Evolutionary conservation across 2,113 vertebrate genomes (phyloP).

Genomic region (Scopus umbretta): DNA sequence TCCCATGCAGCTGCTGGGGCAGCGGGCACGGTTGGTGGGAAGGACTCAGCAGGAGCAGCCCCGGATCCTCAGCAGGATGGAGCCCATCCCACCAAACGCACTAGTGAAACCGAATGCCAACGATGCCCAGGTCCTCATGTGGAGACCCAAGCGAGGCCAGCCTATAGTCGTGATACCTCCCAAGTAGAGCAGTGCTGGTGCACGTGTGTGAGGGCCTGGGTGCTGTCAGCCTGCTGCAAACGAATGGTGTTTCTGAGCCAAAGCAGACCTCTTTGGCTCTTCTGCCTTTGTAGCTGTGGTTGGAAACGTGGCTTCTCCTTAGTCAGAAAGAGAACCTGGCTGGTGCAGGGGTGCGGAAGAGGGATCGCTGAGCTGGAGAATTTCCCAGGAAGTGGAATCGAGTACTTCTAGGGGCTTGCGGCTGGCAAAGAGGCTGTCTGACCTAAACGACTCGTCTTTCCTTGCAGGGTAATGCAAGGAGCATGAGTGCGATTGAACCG

Average conservation of each 20-base stretch:
- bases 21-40: conserved; percentile 87
- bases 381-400: conserved; percentile 39
- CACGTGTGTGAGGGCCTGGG: not conserved
- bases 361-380: conserved; percentile 29
- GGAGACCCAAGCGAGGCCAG: conserved; percentile 91
- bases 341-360: not conserved
- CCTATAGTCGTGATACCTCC: conserved; percentile 93
- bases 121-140: conserved; percentile 97
- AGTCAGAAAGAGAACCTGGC: conserved; percentile 39
- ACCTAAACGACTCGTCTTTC: conserved; percentile 5
- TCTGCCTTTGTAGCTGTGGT: conserved; percentile 55
- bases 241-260: conserved; percentile 61
- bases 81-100: conserved; percentile 90
- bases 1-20: conserved; percentile 86
- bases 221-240: conserved; percentile 24
- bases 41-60: conserved; percentile 95
- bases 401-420: conserved; percentile 6
- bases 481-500: not conserved
- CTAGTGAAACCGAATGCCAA: conserved; percentile 96
- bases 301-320: conserved; percentile 34
- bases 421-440: conserved; percentile 53
- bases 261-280: conserved; percentile 65
- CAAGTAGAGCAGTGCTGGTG: conserved; percentile 74
- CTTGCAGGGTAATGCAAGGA: conserved; percentile 35
- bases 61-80: conserved; percentile 91